Conservation (phyloP, 2,797 vertebrate genomes). For the Saguinus oedipus region DNA sequence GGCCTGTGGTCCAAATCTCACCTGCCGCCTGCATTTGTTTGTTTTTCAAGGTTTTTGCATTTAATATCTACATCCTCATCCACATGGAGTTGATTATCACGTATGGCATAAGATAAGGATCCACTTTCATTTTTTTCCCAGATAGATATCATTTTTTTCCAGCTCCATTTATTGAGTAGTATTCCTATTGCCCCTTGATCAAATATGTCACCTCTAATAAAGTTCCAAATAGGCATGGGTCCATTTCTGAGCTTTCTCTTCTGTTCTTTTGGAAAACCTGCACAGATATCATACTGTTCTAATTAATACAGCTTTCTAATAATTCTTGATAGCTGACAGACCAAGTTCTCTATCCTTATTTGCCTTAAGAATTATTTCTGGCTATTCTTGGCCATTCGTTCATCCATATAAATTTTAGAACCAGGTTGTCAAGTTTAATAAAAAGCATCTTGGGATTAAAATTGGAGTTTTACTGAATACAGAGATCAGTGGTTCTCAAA, state of each 20-base stretch:
- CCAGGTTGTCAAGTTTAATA: not conserved
- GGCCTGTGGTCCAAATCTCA: not conserved
- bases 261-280: not conserved
- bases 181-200: not conserved
- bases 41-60: not conserved
- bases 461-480: not conserved
- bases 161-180: not conserved
- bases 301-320: not conserved
- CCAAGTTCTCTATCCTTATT: not conserved
- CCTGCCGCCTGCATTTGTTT: not conserved
- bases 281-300: not conserved
- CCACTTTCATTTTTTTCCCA: not conserved
- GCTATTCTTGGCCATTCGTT: not conserved
- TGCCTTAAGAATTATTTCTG: not conserved
- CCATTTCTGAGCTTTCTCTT: not conserved
- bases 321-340: not conserved
- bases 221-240: not conserved
- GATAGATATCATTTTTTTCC: not conserved
- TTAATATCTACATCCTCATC: conserved; percentile 25
- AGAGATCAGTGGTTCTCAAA: not conserved
- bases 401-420: not conserved
- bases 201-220: not conserved
- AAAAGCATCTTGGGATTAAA: conserved; percentile 5
- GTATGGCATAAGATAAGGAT: not conserved
- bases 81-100: not conserved